These are phyloP conservation scores for Andrena chrysosceles DNA, from an alignment of 2,888 invertebrate genomes.

Conservation along the genomic window DNA sequence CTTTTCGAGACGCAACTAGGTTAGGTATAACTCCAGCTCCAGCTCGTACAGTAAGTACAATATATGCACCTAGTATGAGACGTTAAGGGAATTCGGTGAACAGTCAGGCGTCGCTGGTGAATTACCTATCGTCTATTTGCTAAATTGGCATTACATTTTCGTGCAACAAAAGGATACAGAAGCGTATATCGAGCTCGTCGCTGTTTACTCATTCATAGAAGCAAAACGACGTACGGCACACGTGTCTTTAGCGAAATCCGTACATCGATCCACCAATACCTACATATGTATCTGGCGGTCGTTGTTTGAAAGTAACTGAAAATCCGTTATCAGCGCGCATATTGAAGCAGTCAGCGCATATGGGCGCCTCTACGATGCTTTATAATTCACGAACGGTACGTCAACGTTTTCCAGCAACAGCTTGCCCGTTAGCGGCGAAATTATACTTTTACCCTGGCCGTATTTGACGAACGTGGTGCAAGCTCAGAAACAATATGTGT, in stretches of 20 bases:
- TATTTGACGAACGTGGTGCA: background rate
- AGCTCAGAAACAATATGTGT: background rate
- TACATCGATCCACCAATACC: background rate
- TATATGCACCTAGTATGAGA: background rate
- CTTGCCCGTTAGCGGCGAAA: background rate
- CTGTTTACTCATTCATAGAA: constrained; percentile 10
- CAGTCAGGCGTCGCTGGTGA: too few species aligned
- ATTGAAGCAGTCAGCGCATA: background rate
- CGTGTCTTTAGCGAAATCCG: constrained; percentile 29
- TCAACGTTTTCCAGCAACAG: constrained; percentile 23
- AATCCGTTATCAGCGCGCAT: constrained; percentile 24
- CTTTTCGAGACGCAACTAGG: constrained; percentile 24
- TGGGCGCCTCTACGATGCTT: constrained; percentile 12
- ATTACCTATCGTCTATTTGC: too few species aligned
- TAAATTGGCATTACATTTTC: too few species aligned
- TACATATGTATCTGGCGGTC: background rate
- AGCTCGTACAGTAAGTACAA: background rate
- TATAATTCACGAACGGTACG: constrained; percentile 42
- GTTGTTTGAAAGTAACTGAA: constrained; percentile 24
- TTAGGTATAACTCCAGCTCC: constrained; percentile 11
- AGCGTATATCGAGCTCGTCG: too few species aligned
- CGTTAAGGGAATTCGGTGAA: background rate
- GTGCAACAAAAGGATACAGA: too few species aligned
- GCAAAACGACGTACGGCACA: background rate
- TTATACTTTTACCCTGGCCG: background rate